These are phyloP conservation scores for Merodon equestris DNA, from an alignment of 2,888 invertebrate species.

Conservation along the genomic window DNA sequence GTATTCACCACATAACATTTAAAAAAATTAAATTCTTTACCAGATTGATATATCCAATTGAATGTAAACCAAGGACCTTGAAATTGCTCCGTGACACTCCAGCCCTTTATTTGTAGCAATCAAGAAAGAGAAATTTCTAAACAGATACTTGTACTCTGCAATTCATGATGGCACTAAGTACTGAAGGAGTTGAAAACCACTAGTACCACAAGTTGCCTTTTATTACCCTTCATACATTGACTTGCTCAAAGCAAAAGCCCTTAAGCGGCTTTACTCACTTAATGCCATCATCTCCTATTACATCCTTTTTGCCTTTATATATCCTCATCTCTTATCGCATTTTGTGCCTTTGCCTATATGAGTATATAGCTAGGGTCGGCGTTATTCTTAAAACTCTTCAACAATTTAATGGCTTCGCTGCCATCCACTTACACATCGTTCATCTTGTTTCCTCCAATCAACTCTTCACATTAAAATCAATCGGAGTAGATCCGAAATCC, in stretches of 20 bases:
- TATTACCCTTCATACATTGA: slow-evolving; percentile 60
- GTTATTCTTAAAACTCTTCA: slow-evolving; percentile 53
- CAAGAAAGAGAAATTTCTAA: no score
- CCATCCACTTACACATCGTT: slow-evolving; percentile 63
- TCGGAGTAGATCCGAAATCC: slow-evolving; percentile 48
- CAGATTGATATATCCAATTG: slow-evolving; percentile 60
- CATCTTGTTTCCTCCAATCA: slow-evolving; percentile 61
- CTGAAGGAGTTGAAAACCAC: slow-evolving; percentile 46
- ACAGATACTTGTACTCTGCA: no score
- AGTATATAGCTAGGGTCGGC: slow-evolving; percentile 2
- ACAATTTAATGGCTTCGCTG: slow-evolving; percentile 60
- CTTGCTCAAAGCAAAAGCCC: slow-evolving; percentile 57
- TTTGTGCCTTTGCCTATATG: slow-evolving; percentile 29
- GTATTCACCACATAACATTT: no score
- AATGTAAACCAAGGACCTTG: slow-evolving; percentile 42
- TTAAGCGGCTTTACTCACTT: slow-evolving; percentile 67
- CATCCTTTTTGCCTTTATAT: slow-evolving; percentile 61
- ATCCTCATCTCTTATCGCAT: slow-evolving; percentile 62
- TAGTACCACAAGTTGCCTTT: slow-evolving; percentile 54
- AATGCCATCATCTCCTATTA: slow-evolving; percentile 67
- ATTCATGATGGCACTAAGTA: slow-evolving; percentile 16
- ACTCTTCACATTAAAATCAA: slow-evolving; percentile 59
- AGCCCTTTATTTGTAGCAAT: background rate
- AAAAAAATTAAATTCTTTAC: no score
- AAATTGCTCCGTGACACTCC: slow-evolving; percentile 20